Percentiles rank a stretch among this genome's conserved stretches.
phyloP scores from a whole-genome alignment of 2,113 vertebrate genomes.

The Neodontobutis hainanensis region DNA sequence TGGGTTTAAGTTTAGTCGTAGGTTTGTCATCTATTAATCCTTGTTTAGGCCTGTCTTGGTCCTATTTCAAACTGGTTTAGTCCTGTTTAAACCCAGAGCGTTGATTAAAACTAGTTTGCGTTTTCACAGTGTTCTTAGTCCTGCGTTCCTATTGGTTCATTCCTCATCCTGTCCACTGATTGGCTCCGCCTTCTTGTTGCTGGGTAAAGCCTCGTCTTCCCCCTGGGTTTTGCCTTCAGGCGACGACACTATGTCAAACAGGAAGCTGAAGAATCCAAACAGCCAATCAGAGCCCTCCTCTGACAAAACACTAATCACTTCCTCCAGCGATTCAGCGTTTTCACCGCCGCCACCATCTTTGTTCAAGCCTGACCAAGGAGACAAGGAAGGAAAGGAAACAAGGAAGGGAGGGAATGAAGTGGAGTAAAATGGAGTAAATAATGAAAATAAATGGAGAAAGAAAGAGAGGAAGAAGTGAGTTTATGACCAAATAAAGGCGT shows the following conservation, averaged over 20 bases:
- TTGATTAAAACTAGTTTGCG: no score
- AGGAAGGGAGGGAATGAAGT: constrained; percentile 57
- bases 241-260: constrained; percentile 93
- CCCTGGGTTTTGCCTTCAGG: constrained; percentile 72
- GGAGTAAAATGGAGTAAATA: not conserved
- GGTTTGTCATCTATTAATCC: not conserved
- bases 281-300: constrained; percentile 99
- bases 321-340: constrained; percentile 92
- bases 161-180: constrained; percentile 81
- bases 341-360: constrained; percentile 91
- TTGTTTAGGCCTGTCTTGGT: not conserved
- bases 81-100: no score
- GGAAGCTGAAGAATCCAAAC: constrained; percentile 96
- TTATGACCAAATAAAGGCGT: constrained; percentile 37
- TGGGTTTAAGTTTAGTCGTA: no score
- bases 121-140: not conserved
- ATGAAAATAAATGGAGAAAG: not conserved
- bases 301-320: constrained; percentile 97
- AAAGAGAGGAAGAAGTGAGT: constrained; percentile 50
- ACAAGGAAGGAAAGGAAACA: constrained; percentile 45
- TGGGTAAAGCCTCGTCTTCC: constrained; percentile 77
- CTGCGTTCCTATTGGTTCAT: constrained; percentile 82
- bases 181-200: constrained; percentile 81
- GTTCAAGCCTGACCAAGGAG: constrained; percentile 90
- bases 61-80: not conserved